Conservation (phyloP, 2,888 invertebrate species). For the Steinernema hermaphroditum region DNA sequence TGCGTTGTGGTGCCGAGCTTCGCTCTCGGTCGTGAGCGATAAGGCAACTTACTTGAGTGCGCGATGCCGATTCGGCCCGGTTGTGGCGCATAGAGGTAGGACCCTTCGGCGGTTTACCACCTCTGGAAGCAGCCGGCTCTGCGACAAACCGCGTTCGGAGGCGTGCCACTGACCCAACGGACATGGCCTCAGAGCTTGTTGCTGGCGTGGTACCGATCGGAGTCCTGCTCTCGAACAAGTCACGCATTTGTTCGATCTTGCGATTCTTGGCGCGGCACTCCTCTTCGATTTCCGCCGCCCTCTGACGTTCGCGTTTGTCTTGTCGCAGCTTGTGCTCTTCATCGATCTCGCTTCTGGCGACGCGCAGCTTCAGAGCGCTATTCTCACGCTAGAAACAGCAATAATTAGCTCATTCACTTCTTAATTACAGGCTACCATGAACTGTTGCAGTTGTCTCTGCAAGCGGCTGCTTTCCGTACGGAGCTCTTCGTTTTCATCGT, state of each 20-base stretch:
- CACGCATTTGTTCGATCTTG: constrained; percentile 25
- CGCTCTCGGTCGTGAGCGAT: neutral
- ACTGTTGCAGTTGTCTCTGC: constrained; percentile 32
- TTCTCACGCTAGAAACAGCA: constrained; percentile 46
- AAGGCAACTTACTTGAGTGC: constrained; percentile 14
- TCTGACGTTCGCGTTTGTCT: constrained; percentile 38
- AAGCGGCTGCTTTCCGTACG: constrained; percentile 38
- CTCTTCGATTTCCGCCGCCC: constrained; percentile 26
- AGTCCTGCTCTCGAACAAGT: constrained; percentile 25
- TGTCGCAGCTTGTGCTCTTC: constrained; percentile 46
- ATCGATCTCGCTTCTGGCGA: constrained; percentile 48
- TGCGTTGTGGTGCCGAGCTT: neutral
- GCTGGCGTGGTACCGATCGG: neutral
- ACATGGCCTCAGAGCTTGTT: neutral
- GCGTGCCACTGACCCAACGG: constrained; percentile 2
- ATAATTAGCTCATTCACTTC: neutral
- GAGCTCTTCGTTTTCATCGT: constrained; percentile 40
- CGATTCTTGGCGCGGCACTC: constrained; percentile 13
- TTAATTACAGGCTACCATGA: constrained; percentile 32
- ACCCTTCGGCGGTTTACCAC: neutral
- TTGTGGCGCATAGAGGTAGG: neutral
- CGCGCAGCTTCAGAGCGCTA: constrained; percentile 44
- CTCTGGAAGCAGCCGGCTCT: neutral
- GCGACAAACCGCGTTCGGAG: neutral
- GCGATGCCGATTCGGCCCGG: constrained; percentile 1